These are phyloP conservation scores for Thunnus albacares DNA, from an alignment of 2,797 vertebrate genomes.

Conservation along the genomic window DNA sequence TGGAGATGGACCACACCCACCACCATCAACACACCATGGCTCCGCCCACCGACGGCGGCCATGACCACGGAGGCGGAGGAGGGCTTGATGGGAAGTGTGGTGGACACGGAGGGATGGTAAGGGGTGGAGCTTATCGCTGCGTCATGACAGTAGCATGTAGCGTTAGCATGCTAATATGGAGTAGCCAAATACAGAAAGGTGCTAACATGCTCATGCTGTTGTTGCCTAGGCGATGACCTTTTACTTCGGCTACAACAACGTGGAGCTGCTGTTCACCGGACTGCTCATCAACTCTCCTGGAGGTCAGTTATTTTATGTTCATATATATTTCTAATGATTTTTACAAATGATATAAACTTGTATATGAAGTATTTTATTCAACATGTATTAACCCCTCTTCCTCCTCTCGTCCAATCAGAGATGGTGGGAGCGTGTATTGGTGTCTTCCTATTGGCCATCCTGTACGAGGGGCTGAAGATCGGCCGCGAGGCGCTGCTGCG, in stretches of 20 bases:
- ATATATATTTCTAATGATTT: background rate
- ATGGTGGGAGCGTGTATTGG: conserved; percentile 95
- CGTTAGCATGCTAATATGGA: background rate
- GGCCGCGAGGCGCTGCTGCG: conserved; percentile 93
- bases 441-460: conserved; percentile 93
- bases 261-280: conserved; percentile 92
- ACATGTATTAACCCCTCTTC: background rate
- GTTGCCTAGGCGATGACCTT: conserved; percentile 93
- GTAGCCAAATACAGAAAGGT: no score
- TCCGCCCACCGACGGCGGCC: conserved; percentile 23
- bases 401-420: conserved; percentile 82
- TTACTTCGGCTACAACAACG: conserved; percentile 90
- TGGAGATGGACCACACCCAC: conserved; percentile 17
- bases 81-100: background rate
- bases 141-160: background rate
- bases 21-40: conserved; percentile 25
- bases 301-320: conserved; percentile 81
- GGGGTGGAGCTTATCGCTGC: background rate
- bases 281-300: conserved; percentile 93
- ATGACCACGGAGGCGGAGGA: conserved; percentile 42
- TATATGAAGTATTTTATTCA: no score
- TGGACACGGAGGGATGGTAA: conserved; percentile 69
- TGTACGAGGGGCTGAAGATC: conserved; percentile 98
- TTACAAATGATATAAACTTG: no score
- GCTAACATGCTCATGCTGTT: conserved; percentile 2